phyloP scores from a whole-genome alignment of 2,113 vertebrate genomes.

The Ceratotherium simum region DNA sequence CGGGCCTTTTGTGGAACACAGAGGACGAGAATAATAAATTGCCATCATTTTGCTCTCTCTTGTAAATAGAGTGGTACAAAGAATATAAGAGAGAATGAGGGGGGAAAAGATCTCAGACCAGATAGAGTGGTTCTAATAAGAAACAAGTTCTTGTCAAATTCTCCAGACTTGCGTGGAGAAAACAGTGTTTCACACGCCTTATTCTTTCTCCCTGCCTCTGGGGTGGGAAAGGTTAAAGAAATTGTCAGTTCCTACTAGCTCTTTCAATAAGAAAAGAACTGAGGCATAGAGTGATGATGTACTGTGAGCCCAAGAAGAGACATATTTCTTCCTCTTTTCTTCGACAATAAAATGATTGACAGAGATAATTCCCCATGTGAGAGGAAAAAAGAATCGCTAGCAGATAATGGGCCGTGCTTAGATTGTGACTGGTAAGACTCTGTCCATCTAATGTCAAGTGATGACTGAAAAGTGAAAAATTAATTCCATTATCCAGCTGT shows the following conservation, averaged over 20 bases:
- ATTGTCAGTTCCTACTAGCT: slow-evolving; percentile 30
- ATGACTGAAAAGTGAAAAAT: slow-evolving; percentile 70
- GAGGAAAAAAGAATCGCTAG: neutral
- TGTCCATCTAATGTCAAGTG: slow-evolving; percentile 63
- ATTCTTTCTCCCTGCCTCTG: neutral
- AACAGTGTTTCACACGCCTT: neutral
- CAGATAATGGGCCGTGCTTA: slow-evolving; percentile 32
- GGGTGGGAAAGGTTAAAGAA: slow-evolving; percentile 46
- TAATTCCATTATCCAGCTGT: slow-evolving; percentile 75
- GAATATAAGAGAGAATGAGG: neutral
- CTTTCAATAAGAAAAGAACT: slow-evolving; percentile 55
- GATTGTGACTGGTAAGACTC: slow-evolving; percentile 25
- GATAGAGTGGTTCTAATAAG: neutral
- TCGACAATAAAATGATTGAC: slow-evolving; percentile 67
- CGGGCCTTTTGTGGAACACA: neutral
- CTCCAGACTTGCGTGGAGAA: neutral
- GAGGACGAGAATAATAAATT: neutral
- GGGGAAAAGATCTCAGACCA: neutral
- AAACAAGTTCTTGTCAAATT: slow-evolving; percentile 31
- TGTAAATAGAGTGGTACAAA: neutral
- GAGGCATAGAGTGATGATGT: slow-evolving; percentile 10
- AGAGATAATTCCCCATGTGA: slow-evolving; percentile 63
- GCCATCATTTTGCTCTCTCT: slow-evolving; percentile 8
- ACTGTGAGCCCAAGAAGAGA: neutral
- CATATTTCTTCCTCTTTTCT: neutral